A percentile compares a stretch with the other conserved stretches of the same genome.
Evolutionary conservation across 2,888 invertebrate genomes (phyloP).

Genomic region (Linnaemya tessellans): DNA sequence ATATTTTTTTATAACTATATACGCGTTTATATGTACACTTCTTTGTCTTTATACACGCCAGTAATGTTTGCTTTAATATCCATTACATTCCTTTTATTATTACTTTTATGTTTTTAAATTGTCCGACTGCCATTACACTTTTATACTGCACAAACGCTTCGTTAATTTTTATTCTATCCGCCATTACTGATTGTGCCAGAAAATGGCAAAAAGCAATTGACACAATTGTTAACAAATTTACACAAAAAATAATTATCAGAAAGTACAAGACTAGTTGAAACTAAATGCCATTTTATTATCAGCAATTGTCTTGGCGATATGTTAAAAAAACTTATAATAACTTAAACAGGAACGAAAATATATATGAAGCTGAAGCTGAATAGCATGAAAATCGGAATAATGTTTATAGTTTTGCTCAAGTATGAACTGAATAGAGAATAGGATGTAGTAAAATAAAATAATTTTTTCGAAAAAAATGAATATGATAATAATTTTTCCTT

Average conservation of each 20-base stretch:
- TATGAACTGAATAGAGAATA: background rate
- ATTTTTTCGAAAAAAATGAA: no score
- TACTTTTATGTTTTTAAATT: background rate
- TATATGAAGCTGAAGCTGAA: no score
- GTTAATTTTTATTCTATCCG: background rate
- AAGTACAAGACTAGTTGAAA: background rate
- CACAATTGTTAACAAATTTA: background rate
- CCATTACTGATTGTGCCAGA: background rate
- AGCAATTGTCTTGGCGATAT: no score
- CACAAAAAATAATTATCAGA: background rate
- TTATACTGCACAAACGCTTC: background rate
- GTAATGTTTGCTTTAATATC: background rate
- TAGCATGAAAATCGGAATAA: background rate
- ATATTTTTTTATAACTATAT: no score
- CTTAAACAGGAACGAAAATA: no score
- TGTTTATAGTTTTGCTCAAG: background rate
- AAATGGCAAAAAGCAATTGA: background rate
- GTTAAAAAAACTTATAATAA: no score
- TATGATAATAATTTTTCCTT: no score
- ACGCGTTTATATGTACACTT: no score
- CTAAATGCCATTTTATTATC: background rate
- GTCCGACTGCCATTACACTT: background rate
- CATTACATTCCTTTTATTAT: background rate
- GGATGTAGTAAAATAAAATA: background rate
- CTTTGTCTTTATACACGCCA: no score